Conservation (phyloP, 2,888 invertebrate species). For the Epistrophella euchroma region DNA sequence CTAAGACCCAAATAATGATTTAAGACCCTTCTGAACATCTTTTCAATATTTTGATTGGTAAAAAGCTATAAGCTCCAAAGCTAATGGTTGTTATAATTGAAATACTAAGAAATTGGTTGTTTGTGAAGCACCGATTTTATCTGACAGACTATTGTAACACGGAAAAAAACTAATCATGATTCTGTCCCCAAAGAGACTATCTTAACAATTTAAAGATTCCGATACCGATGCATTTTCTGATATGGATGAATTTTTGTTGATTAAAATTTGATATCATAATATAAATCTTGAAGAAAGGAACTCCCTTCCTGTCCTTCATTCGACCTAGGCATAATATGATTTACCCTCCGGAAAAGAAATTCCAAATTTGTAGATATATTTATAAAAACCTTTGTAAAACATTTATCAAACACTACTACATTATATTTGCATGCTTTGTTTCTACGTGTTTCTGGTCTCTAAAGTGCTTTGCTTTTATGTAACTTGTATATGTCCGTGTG, state of each 20-base stretch:
- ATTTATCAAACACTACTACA: conserved; percentile 20
- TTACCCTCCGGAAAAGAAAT: background rate
- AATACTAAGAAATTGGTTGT: no score
- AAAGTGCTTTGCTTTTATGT: conserved; percentile 74
- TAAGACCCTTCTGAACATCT: no score
- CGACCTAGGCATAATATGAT: background rate
- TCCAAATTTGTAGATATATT: conserved; percentile 11
- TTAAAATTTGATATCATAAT: background rate
- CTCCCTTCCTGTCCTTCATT: no score
- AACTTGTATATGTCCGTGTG: conserved; percentile 24
- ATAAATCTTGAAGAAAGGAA: no score
- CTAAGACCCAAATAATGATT: no score
- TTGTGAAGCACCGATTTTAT: no score
- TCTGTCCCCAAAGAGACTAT: no score
- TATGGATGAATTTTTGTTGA: background rate
- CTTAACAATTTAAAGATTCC: background rate
- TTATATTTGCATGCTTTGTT: conserved; percentile 52
- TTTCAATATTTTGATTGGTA: no score
- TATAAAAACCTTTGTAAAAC: conserved; percentile 5
- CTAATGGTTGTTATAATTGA: no score
- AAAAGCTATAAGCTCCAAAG: no score
- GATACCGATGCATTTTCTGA: background rate
- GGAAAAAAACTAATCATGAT: no score
- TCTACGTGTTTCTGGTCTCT: conserved; percentile 45
- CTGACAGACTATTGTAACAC: no score